Base-by-base conservation (phyloP, 2,797 vertebrate species). In the Rachycentron canadum region DNA sequence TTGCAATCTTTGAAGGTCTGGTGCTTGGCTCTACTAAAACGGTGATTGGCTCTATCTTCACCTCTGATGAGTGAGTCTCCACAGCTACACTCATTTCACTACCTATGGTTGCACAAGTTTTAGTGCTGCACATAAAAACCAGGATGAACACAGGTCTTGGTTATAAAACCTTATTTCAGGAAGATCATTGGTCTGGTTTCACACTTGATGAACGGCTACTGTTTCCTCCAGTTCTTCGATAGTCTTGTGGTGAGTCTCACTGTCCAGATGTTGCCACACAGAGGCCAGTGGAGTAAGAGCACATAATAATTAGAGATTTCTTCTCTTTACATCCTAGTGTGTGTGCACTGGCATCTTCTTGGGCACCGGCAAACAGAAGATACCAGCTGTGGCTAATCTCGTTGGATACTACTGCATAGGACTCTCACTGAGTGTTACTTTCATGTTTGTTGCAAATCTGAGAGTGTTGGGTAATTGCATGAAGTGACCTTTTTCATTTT, bases 301-400 rank as follows among this genome's bases (percentile, higher is more conserved):
- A 40, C 55, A 70, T 52, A 32, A 43, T 64, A 49, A 65, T 65
- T 2, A 41, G 23, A 56, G 26, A 23, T 43, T 1, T 1, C 73
- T 13, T 83, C 6, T 64, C 7, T 76, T 76, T 63, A 9, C 34
- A 45, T 63, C 16, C 16, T 86, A 98, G 98, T 95, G 94, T 4
- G 96, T 97, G 0, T 93, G 95, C 1, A 94, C 94, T 0, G 97
- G 98, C 0, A 93, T 99, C 76, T 93, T 99, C 83, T 87, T 97
- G 68, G 97, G 97, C 13, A 94, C 95, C 0, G 97, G 98, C 5
- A 96, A 95, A 79, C 97, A 98, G 95, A 98, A 96, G 91, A 90
- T 97, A 19, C 97, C 97, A 0, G 98, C 97, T 14, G 86, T 98
- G 1, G 93, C 96, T 65, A 98, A 98, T 9, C 90, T 97, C 0